phyloP scores from a whole-genome alignment of 1,140 invertebrate species.

The Zaprionus gabonicus region DNA sequence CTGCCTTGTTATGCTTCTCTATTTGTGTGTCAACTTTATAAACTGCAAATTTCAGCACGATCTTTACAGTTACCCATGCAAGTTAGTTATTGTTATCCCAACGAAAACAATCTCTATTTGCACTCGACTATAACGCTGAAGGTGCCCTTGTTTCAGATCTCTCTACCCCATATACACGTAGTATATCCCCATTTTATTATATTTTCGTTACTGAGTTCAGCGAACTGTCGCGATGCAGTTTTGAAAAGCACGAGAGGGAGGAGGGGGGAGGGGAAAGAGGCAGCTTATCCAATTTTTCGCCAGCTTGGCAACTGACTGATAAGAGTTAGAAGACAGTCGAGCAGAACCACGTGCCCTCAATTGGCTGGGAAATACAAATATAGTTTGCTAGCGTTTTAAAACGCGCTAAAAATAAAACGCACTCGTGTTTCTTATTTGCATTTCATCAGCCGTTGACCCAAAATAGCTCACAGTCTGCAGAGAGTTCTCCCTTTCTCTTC shows the following conservation, averaged over 20 bases:
- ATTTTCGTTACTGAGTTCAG: conserved; percentile 19
- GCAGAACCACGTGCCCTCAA: conserved; percentile 32
- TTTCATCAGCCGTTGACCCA: conserved; percentile 57
- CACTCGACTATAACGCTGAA: conserved; percentile 10
- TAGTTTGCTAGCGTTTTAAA: conserved; percentile 15
- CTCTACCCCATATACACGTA: not conserved
- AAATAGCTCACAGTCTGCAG: conserved; percentile 48
- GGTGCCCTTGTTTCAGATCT: conserved; percentile 21
- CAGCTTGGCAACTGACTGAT: not conserved
- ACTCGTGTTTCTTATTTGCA: conserved; percentile 17
- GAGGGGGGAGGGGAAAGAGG: not conserved
- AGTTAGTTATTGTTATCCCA: not conserved
- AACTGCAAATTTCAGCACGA: not conserved
- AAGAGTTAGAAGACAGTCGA: not conserved
- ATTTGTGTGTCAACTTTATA: not conserved
- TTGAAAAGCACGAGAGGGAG: not conserved
- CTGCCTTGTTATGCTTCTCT: not conserved
- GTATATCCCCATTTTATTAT: not conserved
- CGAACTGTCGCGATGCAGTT: conserved; percentile 10
- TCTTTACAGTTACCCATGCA: not conserved
- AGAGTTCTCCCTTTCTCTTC: not conserved
- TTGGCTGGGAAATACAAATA: conserved; percentile 12
- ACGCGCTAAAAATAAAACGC: conserved; percentile 4
- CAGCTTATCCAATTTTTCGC: not conserved
- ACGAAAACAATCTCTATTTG: not conserved